Percentiles rank a stretch among this genome's conserved stretches.
These are phyloP conservation scores for Connochaetes taurinus DNA, from an alignment of 2,113 vertebrate species.

Conservation along the genomic window DNA sequence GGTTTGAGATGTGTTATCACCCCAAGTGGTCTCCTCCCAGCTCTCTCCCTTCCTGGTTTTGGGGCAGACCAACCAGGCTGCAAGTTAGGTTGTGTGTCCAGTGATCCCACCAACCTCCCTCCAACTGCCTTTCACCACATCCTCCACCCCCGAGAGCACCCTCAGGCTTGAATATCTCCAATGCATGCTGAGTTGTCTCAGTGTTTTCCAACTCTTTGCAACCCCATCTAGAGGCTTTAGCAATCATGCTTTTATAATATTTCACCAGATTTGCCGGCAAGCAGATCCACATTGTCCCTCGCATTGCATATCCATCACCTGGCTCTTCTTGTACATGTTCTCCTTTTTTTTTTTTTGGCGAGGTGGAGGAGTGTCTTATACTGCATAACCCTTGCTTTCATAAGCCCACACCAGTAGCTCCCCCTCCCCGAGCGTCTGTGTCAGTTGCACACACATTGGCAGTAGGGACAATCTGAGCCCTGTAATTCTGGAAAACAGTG, in stretches of 20 bases:
- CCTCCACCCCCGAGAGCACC: neutral
- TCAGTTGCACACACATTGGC: neutral
- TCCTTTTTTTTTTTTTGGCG: too few species aligned
- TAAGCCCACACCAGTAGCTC: neutral
- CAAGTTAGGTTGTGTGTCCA: neutral
- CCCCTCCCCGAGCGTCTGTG: rapidly evolving
- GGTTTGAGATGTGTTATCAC: neutral
- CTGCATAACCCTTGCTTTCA: neutral
- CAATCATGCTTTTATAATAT: neutral
- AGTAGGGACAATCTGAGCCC: neutral
- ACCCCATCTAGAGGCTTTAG: neutral
- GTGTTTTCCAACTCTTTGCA: neutral
- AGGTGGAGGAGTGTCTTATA: neutral
- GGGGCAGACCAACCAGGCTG: neutral
- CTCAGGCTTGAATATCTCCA: neutral
- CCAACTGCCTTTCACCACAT: neutral
- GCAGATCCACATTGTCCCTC: neutral
- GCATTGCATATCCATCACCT: neutral
- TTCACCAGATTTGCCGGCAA: neutral
- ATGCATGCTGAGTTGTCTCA: neutral
- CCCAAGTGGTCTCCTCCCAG: neutral
- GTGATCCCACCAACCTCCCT: neutral
- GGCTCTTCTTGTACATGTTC: neutral
- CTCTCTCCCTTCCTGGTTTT: neutral
- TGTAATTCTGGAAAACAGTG: neutral